Evolutionary conservation across 1,140 invertebrate species (phyloP), one percentile per base, ranked within the genome.

Genomic region (Drosophila baimaii): DNA sequence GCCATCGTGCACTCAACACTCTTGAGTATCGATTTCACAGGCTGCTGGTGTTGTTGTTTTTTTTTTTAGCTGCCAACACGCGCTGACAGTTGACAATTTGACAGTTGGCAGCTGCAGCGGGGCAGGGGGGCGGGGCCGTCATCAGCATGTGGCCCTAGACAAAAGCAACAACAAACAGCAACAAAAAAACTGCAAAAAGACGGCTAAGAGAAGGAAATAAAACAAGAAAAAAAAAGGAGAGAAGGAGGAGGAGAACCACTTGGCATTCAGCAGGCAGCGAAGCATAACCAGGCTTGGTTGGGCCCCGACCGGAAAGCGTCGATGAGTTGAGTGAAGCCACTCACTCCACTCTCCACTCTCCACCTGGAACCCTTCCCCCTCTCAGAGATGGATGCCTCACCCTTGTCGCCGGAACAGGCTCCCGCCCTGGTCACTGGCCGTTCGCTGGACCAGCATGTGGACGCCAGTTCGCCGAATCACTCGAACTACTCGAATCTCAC

Each of bases 401-500:
- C 83, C 37, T 33, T 71, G 55, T 62, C 58, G 25, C 72, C 81
- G 63, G 47, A 61, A 71, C 44, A 63, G 49, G 56, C 69, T 27
- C 46, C 78, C 52, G 29, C 46, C n/a, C 37, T 55, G 56, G 49
- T 46, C 54, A 58, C 79, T 15, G 75, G 77, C 10, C 74, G 84
- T 65, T 88, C 84, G 68, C 83, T 88, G 84, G 84, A 88, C 69
- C 84, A 88, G 54, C 84, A 89, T 69, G 84, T 84, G 73, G 77
- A 73, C 25, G 68, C 73, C 52, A 76, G 79, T 39, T 88, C 84
- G 29, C 84, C 80, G 25, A 89, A 88, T 62, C 81, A 88, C 59
- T 88, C 84, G 62, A 76, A 89, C 70, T 89, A 88, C 51, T 88
- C 84, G 84, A 88, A 88, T 88, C 84, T 88, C 84, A 89, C 80